phyloP scores from a whole-genome alignment of 2,797 vertebrate genomes.

The Graptemys geographica region DNA sequence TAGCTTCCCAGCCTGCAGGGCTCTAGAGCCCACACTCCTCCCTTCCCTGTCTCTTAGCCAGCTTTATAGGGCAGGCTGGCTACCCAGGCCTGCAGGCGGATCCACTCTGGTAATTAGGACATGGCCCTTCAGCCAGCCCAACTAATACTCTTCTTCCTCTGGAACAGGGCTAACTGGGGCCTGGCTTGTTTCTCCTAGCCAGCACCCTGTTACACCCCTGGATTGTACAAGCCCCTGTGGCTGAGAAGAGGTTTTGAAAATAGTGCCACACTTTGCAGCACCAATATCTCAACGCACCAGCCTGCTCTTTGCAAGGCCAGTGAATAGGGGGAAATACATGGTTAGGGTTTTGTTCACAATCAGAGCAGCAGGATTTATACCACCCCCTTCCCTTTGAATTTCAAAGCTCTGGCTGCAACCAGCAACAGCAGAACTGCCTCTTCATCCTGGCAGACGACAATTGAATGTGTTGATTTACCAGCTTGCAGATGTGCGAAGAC shows the following conservation, averaged over 20 bases:
- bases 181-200: too few species aligned
- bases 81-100: too few species aligned
- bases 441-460: not conserved
- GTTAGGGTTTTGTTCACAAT: not conserved
- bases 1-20: too few species aligned
- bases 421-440: not conserved
- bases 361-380: not conserved
- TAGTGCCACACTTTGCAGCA: not conserved
- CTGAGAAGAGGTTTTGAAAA: not conserved
- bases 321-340: not conserved
- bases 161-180: too few species aligned
- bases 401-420: not conserved
- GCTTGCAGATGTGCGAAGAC: not conserved
- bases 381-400: not conserved
- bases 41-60: too few species aligned
- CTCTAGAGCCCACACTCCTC: too few species aligned
- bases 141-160: too few species aligned
- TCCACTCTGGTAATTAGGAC: too few species aligned
- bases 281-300: too few species aligned
- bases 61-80: too few species aligned
- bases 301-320: not conserved
- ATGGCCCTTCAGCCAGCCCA: too few species aligned
- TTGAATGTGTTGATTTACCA: not conserved
- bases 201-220: not conserved
- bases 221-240: too few species aligned